A percentile compares a stretch with the other conserved stretches of the same genome.
These are phyloP conservation scores for Panorpa germanica DNA, from an alignment of 2,888 invertebrate genomes.

Conservation along the genomic window DNA sequence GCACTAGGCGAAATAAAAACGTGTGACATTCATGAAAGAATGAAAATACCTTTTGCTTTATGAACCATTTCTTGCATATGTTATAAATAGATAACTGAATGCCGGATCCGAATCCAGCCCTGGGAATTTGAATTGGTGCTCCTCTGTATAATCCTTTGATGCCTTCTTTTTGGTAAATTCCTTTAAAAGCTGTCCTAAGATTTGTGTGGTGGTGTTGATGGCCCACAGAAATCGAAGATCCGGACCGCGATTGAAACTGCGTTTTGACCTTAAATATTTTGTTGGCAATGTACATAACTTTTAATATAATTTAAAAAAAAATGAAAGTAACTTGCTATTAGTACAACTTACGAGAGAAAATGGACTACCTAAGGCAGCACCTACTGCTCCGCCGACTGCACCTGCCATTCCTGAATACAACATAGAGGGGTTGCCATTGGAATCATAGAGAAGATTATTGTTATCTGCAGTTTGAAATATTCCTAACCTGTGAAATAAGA, in stretches of 20 bases:
- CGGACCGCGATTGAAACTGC: conserved; percentile 24
- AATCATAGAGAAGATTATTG: too few species aligned
- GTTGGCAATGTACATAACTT: not conserved
- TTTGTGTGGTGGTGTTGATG: conserved; percentile 61
- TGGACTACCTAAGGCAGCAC: conserved; percentile 67
- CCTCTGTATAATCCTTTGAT: conserved; percentile 62
- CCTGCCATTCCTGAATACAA: conserved; percentile 48
- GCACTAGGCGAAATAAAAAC: too few species aligned
- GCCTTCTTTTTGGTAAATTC: conserved; percentile 37
- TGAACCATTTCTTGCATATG: too few species aligned
- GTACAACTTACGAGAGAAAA: conserved; percentile 57
- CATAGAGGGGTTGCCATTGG: conserved; percentile 48
- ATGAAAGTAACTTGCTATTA: too few species aligned
- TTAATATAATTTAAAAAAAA: too few species aligned
- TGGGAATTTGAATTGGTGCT: conserved; percentile 48
- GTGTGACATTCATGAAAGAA: too few species aligned
- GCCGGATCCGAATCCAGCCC: conserved; percentile 63
- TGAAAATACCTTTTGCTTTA: too few species aligned
- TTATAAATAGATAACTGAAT: conserved; percentile 70
- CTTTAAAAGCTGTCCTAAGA: conserved; percentile 39
- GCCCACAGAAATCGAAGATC: conserved; percentile 67
- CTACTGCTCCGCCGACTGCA: conserved; percentile 59
- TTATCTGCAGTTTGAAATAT: conserved; percentile 51
- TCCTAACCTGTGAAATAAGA: too few species aligned
- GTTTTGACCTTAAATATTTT: conserved; percentile 19